These are phyloP conservation scores for Lathronympha strigana DNA, from an alignment of 2,888 invertebrate species.

Conservation along the genomic window DNA sequence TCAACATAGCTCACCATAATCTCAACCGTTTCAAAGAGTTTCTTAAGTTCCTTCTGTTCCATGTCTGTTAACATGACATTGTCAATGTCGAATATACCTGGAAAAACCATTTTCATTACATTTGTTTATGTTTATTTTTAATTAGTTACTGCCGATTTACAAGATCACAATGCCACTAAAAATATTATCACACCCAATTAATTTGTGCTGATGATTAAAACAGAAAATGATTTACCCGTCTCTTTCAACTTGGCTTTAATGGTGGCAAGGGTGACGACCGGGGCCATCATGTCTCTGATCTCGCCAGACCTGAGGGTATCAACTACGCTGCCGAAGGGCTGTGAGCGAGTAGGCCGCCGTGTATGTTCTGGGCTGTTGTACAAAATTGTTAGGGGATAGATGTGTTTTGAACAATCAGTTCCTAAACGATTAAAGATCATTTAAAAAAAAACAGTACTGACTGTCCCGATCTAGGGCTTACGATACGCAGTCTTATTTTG, in stretches of 20 bases:
- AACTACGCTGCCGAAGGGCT: constrained; percentile 44
- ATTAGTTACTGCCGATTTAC: no score
- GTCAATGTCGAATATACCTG: constrained; percentile 43
- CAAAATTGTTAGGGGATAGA: neutral
- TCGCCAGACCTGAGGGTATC: constrained; percentile 61
- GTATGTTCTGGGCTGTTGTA: constrained; percentile 20
- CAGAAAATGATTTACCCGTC: constrained; percentile 49
- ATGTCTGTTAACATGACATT: constrained; percentile 53
- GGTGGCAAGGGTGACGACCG: constrained; percentile 61
- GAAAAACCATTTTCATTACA: no score
- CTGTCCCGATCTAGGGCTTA: no score
- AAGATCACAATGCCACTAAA: no score
- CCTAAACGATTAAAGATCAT: no score
- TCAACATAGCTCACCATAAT: constrained; percentile 62
- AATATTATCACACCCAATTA: no score
- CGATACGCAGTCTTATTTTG: no score
- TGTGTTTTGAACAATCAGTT: neutral
- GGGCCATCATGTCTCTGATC: constrained; percentile 52
- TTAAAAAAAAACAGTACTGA: no score
- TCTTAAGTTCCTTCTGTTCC: constrained; percentile 68
- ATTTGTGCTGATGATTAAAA: no score
- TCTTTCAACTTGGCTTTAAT: constrained; percentile 65
- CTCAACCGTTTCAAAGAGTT: constrained; percentile 69
- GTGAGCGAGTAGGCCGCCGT: constrained; percentile 3
- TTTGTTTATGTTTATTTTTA: no score